Base-by-base conservation (phyloP, 2,888 invertebrate species). In the Timandra comae region DNA sequence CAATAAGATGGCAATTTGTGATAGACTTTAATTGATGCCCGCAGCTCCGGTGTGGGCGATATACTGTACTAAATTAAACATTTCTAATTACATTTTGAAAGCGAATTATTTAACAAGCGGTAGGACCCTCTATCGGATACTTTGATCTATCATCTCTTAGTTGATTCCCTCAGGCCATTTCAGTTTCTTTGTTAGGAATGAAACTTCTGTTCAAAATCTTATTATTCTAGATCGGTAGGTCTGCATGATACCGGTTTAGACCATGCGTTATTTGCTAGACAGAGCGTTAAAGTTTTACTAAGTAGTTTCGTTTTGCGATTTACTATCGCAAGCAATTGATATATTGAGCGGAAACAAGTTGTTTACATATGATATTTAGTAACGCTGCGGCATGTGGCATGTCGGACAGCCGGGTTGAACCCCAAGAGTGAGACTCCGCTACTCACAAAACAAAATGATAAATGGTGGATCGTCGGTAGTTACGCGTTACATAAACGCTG, bases 401-500 rank as follows among this genome's bases (percentile, higher is more conserved):
- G n/a, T n/a, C n/a, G n/a, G n/a, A n/a, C n/a, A n/a, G 62, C 46
- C 42, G 54, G 57, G 53, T 56, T 78, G 79, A 74, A 79, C 81
- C 76, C 75, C 73, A 72, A 77, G 72, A 69, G 77, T 64, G 72
- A 52, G 40, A 53, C 65, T 46, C 56, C 56, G 73, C 78, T 80
- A 78, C 78, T 66, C 76, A 79, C 75, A 75, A 78, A 77, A 80
- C 75, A 72, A 75, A 77, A 82, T 85, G 85, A 85, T 84, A 80
- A 85, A 85, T 85, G 76, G 67, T 43, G 74, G n/a, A n/a, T 69
- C 71, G 69, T 74, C 79, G 72, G 78, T 79, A 82, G 84, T 82
- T 80, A 71, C 64, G 69, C 65, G 71, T 75, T 77, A 80, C 78
- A 77, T 77, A 74, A 75, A 79, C 69, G 73, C 76, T 84, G 84